Base-by-base conservation (phyloP, 2,888 invertebrate genomes). In the Agriopis marginaria region DNA sequence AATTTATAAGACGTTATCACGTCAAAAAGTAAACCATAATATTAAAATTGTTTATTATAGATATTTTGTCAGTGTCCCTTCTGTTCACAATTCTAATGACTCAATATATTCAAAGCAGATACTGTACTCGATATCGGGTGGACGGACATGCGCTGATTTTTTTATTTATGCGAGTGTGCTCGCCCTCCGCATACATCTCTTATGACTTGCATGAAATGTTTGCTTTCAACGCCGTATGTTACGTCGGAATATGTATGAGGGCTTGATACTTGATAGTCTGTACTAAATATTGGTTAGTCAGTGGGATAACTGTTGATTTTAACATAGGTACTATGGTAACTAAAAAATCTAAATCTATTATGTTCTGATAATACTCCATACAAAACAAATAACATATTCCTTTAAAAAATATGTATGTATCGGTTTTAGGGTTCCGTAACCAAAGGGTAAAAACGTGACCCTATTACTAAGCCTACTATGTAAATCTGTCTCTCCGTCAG, bases 131-230 rank as follows among this genome's bases (percentile, higher is more conserved):
- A 72, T 70, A 69, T 70, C 71, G 58, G 50, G 44, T 73, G 66
- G 77, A 76, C 75, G 64, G 77, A 76, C 75, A 75, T 75, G 73
- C 73, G 74, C 68, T 70, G 70, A 75, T 77, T 77, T 77, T 45
- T 77, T 77, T 77, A 72, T 77, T 72, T 77, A 77, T 75, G 73
- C 63, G 74, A 71, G 69, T 75, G 59, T 68, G 71, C 69, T 32
- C 32, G 32, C 32, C 1, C 32, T 32, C 32, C 23, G 76, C 75
- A 77, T 77, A 71, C 66, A 75, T 76, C 73, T 73, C 40, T 42
- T 17, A 61, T 62, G 62, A 62, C 62, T 51, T 65, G 65, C 50
- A 70, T 68, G 72, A 70, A 71, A 66, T 66, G 72, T 75, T 73
- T 71, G 71, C 70, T 66, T 70, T 66, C 70, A 53, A 70, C 66